These are phyloP conservation scores for Ostrea edulis DNA, from an alignment of 1,140 invertebrate species.

Conservation along the genomic window DNA sequence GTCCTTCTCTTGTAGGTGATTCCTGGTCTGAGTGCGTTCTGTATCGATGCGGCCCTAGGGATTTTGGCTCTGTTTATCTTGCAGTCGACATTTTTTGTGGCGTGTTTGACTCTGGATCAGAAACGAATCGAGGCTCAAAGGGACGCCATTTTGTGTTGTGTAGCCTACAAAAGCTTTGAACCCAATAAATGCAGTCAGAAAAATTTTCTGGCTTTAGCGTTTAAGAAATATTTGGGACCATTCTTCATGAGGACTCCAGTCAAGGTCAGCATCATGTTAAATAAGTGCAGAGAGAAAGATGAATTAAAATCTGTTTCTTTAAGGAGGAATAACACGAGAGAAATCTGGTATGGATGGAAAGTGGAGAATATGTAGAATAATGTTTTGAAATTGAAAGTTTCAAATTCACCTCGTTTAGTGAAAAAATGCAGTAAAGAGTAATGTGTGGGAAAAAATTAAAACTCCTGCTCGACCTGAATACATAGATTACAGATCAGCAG, in stretches of 20 bases:
- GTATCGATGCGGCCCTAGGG: conserved; percentile 76
- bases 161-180: conserved; percentile 82
- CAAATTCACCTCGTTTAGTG: too few relatives aligned
- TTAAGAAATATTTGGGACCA: conserved; percentile 80
- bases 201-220: conserved; percentile 80
- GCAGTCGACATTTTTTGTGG: conserved; percentile 89
- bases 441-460: too few relatives aligned
- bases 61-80: conserved; percentile 85
- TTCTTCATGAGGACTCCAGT: conserved; percentile 78
- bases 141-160: conserved; percentile 86
- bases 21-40: conserved; percentile 91
- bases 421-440: too few relatives aligned
- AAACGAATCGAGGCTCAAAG: conserved; percentile 83
- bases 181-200: conserved; percentile 80
- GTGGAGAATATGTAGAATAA: too few relatives aligned
- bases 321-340: too few relatives aligned
- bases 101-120: conserved; percentile 86
- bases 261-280: conserved; percentile 73
- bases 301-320: too few relatives aligned
- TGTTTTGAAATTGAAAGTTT: too few relatives aligned
- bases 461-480: too few relatives aligned
- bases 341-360: too few relatives aligned
- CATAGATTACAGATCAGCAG: too few relatives aligned
- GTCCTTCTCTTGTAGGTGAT: conserved; percentile 82
- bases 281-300: neutral